phyloP scores from a whole-genome alignment of 2,888 invertebrate species.

The Oscheius sp. region DNA sequence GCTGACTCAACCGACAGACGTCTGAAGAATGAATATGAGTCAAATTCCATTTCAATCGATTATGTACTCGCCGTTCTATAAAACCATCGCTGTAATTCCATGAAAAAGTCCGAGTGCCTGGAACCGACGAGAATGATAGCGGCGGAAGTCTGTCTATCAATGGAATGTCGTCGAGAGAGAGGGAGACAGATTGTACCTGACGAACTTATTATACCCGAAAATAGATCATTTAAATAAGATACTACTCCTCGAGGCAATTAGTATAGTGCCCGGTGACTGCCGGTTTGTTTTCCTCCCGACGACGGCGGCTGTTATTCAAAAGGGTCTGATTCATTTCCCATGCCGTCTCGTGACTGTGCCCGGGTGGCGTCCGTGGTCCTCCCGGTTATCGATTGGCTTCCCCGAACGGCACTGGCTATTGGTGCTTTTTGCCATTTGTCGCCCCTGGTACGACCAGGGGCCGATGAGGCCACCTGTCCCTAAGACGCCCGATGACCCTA shows the following conservation, averaged over 20 bases:
- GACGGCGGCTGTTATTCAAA: neutral
- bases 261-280: neutral
- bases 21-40: too few species aligned
- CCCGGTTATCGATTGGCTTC: constrained; percentile 17
- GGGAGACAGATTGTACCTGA: too few species aligned
- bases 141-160: too few species aligned
- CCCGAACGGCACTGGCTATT: constrained; percentile 29
- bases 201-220: too few species aligned
- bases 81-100: too few species aligned
- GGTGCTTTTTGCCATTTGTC: neutral
- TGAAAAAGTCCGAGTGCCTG: too few species aligned
- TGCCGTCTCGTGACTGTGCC: neutral
- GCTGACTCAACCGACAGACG: too few species aligned
- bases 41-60: too few species aligned
- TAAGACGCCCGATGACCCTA: neutral
- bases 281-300: constrained; percentile 1
- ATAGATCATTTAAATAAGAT: too few species aligned
- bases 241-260: neutral
- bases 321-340: neutral
- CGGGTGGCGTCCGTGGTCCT: constrained; percentile 6
- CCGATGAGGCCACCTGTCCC: neutral
- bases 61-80: too few species aligned
- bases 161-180: too few species aligned
- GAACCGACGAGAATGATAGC: too few species aligned
- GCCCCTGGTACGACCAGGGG: constrained; percentile 21